Evolutionary conservation across 2,888 invertebrate genomes (phyloP).

Genomic region (Dysmachus trigonus): DNA sequence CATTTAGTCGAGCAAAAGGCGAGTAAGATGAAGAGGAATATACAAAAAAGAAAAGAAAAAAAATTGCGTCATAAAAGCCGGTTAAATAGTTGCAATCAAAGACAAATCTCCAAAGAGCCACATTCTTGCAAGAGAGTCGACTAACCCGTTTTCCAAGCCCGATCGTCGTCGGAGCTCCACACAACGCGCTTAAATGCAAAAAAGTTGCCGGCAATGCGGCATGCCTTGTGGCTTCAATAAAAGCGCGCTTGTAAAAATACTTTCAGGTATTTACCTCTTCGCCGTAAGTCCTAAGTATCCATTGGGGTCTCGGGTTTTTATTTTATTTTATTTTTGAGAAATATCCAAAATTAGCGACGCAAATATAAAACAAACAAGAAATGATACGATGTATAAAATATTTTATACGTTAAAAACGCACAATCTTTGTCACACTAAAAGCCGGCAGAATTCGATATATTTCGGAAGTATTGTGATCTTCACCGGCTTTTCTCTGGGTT

Average conservation of each 20-base stretch:
- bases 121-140: slow-evolving; percentile 37
- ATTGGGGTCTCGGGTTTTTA: too few species aligned
- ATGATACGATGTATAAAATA: too few species aligned
- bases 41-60: too few species aligned
- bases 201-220: slow-evolving; percentile 37
- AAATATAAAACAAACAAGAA: neutral
- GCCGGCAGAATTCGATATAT: neutral
- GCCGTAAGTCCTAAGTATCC: slow-evolving; percentile 38
- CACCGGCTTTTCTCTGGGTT: neutral
- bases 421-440: neutral
- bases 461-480: neutral
- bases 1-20: neutral
- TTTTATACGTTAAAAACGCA: neutral
- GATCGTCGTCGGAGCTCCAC: neutral
- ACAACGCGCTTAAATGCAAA: slow-evolving; percentile 20
- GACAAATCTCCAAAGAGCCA: slow-evolving; percentile 41
- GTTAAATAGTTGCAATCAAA: slow-evolving; percentile 42
- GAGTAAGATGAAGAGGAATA: neutral
- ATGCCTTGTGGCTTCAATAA: slow-evolving; percentile 25
- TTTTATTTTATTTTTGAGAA: neutral
- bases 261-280: slow-evolving; percentile 35
- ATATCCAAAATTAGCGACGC: slow-evolving; percentile 31
- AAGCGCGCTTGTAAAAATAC: slow-evolving; percentile 31
- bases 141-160: slow-evolving; percentile 27
- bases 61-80: slow-evolving; percentile 41